Base-by-base conservation (phyloP, 2,797 vertebrate species). In the Chiroxiphia lanceolata region DNA sequence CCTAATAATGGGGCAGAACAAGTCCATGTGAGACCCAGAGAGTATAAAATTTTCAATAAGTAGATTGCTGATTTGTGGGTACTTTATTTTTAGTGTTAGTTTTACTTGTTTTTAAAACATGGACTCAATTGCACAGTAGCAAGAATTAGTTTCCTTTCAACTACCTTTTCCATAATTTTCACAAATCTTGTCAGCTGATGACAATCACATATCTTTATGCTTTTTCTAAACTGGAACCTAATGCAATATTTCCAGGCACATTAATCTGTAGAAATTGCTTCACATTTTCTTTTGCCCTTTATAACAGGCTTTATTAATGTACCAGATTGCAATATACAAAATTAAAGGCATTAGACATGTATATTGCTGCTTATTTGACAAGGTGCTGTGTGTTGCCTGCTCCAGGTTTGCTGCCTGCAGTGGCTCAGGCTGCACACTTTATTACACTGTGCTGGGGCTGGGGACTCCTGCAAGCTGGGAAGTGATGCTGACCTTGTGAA, bases 281-380 rank as follows among this genome's bases (percentile, higher is more conserved):
- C 67, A 15, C 29, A 79, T 40, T 78, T 89, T 44, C 50, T 80
- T 89, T 56, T 88, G 15, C 47, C 36, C 11, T 2, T 67, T 85
- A 11, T 34, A 68, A 50, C 3, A 8, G 56, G 6, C 25, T 69
- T 87, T 90, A 93, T 56, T 74, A 90, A 78, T 31, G 48, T 29
- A 68, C n/a, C 40, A 74, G n/a, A 38, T 56, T 60, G 20, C 71
- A 61, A 22, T 18, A 42, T 13, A 59, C 44, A 25, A 78, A 93
- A 94, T 95, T 78, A 90, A 93, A 92, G 82, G 59, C 87, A 93
- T 93, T 72, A 86, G 87, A n/a, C 64, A 22, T 33, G 22, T 54
- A 16, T 23, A 14, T 33, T 89, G 91, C 68, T 79, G 71, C 36
- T 74, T 21, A 4, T 60, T 65, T 88, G 87, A 71, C 61, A 54